A percentile compares a stretch with the other conserved stretches of the same genome.
These are phyloP conservation scores for Avahi laniger DNA, from an alignment of 2,797 vertebrate genomes.

Conservation along the genomic window DNA sequence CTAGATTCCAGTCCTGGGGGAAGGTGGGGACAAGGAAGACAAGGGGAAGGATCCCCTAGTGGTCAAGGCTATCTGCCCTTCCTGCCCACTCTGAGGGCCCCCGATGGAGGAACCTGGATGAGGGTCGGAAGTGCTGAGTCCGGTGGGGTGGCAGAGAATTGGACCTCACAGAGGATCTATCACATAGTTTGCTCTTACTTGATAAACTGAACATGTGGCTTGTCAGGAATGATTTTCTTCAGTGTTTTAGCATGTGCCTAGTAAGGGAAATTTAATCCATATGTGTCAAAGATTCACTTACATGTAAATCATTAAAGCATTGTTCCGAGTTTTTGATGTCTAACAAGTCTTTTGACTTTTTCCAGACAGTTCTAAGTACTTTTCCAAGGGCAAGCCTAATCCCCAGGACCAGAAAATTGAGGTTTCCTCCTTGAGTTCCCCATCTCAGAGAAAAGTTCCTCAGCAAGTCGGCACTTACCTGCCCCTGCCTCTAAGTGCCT, in stretches of 20 bases:
- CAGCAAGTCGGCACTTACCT: not conserved
- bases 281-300: slow-evolving; percentile 73
- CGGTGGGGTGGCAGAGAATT: not conserved
- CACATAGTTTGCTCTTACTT: not conserved
- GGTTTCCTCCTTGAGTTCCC: slow-evolving; percentile 8
- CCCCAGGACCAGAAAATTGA: not conserved
- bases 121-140: not conserved
- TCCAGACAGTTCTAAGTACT: slow-evolving; percentile 50
- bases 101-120: not conserved
- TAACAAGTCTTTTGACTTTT: slow-evolving; percentile 62
- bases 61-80: not conserved
- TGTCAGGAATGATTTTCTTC: slow-evolving; percentile 53
- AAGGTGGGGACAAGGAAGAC: too few species aligned
- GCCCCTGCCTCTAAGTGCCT: not conserved
- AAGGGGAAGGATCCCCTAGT: not conserved
- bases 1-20: not conserved
- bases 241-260: slow-evolving; percentile 43
- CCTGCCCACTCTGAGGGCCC: not conserved
- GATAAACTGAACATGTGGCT: slow-evolving; percentile 43
- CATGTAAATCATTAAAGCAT: slow-evolving; percentile 65
- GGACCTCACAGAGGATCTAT: not conserved
- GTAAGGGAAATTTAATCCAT: slow-evolving; percentile 69
- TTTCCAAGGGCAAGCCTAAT: slow-evolving; percentile 42
- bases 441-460: not conserved
- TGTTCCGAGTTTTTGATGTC: slow-evolving; percentile 63